A percentile compares a stretch with the other conserved stretches of the same genome.
Conservation (phyloP, 2,797 vertebrate species). For the Oreochromis grahami region DNA sequence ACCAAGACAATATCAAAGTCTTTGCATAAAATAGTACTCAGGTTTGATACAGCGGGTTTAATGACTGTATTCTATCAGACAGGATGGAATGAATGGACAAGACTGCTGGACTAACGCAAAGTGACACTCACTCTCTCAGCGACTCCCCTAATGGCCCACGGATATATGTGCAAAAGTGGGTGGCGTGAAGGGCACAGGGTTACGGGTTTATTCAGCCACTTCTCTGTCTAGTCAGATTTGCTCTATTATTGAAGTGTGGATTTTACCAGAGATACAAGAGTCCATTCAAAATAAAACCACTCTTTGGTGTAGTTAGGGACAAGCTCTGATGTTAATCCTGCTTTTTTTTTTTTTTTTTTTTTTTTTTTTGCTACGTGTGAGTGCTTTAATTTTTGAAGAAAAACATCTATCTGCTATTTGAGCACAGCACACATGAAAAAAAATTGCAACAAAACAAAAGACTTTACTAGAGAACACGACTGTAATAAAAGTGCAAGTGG, state of each 20-base stretch:
- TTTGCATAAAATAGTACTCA: constrained; percentile 38
- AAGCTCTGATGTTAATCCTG: background rate
- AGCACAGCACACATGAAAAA: background rate
- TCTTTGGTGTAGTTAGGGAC: background rate
- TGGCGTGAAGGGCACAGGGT: constrained; percentile 55
- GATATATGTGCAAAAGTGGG: constrained; percentile 27
- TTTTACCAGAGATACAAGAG: background rate
- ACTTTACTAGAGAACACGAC: constrained; percentile 38
- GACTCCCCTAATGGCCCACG: constrained; percentile 58
- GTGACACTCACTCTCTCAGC: constrained; percentile 65
- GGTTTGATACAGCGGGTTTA: constrained; percentile 47
- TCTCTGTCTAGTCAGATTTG: background rate
- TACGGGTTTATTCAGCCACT: constrained; percentile 28
- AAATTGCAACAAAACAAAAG: background rate
- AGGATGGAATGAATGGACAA: constrained; percentile 26
- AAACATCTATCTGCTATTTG: constrained; percentile 7
- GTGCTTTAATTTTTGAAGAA: background rate
- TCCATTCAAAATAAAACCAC: background rate
- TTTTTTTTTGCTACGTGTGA: background rate
- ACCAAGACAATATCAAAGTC: background rate
- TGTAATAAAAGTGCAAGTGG: constrained; percentile 68
- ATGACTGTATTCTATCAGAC: constrained; percentile 56
- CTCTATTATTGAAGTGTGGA: background rate
- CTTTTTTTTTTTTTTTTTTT: background rate
- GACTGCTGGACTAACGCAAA: constrained; percentile 53